Base-by-base conservation (phyloP, 2,888 invertebrate genomes). In the Campoplex nolae region DNA sequence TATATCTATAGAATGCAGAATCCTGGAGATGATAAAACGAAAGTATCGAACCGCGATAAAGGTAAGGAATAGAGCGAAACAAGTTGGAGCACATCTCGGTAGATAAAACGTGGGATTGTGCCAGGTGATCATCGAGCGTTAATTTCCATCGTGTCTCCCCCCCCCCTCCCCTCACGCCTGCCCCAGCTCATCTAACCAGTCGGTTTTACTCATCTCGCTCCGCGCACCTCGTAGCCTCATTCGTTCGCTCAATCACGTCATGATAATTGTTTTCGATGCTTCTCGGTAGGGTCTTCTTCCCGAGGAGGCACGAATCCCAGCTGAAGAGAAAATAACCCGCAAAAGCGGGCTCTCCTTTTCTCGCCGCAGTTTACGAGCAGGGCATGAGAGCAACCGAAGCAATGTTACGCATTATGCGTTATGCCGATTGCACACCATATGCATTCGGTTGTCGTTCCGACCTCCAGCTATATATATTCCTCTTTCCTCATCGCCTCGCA, bases 381-480 rank as follows among this genome's bases (percentile, higher is more conserved):
- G 82, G 82, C 75, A 82, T 83, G 68, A 73, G 73, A 88, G 62
- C 23, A 62, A 62, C 1, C 62, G 62, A 62, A 83, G 88, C 90
- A 90, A 91, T 92, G 91, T 90, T 91, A 91, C 90, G 91, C 90
- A 89, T 91, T 90, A 90, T 85, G 86, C 87, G 89, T 90, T 87
- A 88, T 87, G 88, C 73, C 88, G 90, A 88, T 90, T 89, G 90
- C 89, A 83, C 71, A 74, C 84, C 75, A 42, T 67, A 70, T 78
- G 70, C 70, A 71, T 74, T 84, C 65, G 67, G 13, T 73, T 70
- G 78, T 32, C 74, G 74, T 58, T 71, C 48, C 42, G 71, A 51
- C 62, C 38, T 3, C 4, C 58, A 23, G 45, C 73, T 79, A 23
- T 23, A 23, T 23, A 23, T 23, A 67, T 78, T 78, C 70, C 71